Percentiles rank a stretch among this genome's conserved stretches.
These are phyloP conservation scores for Gibbula magus DNA, from an alignment of 2,888 invertebrate genomes.

Conservation along the genomic window DNA sequence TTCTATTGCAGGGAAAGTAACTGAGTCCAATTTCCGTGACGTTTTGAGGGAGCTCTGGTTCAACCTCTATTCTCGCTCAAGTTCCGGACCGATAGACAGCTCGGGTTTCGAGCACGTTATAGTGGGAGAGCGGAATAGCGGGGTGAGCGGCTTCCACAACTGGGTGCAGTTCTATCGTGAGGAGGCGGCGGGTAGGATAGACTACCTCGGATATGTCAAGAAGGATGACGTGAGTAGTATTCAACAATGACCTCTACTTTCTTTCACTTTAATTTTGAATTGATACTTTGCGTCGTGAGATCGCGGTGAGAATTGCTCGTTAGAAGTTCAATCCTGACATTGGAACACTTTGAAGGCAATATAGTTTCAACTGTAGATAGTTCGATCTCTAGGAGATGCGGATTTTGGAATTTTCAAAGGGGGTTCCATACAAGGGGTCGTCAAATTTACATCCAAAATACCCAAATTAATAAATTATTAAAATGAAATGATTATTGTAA, in stretches of 20 bases:
- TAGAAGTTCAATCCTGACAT: too few relatives aligned
- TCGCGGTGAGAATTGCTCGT: too few relatives aligned
- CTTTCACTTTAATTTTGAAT: not conserved
- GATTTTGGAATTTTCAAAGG: too few relatives aligned
- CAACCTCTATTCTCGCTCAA: conserved; percentile 82
- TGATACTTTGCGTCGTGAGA: too few relatives aligned
- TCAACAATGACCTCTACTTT: not conserved
- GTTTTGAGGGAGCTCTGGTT: conserved; percentile 77
- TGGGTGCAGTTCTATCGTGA: conserved; percentile 90
- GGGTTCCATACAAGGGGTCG: too few relatives aligned
- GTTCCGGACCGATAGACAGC: conserved; percentile 86
- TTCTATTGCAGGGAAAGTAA: conserved; percentile 20
- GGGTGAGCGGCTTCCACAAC: conserved; percentile 89
- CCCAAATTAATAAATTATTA: too few relatives aligned
- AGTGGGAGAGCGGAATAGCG: conserved; percentile 88
- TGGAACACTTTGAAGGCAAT: too few relatives aligned
- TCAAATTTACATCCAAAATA: too few relatives aligned
- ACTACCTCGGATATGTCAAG: conserved; percentile 59
- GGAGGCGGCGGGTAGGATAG: conserved; percentile 77
- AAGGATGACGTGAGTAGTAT: conserved; percentile 33
- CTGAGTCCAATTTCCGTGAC: conserved; percentile 59
- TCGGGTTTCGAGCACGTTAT: conserved; percentile 96
- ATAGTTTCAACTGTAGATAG: too few relatives aligned
- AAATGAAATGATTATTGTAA: too few relatives aligned
- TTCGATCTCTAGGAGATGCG: too few relatives aligned